Evolutionary conservation across 2,797 vertebrate genomes (phyloP), one percentile per base, ranked within the genome.

Genomic region (Leptodactylus fallax): DNA sequence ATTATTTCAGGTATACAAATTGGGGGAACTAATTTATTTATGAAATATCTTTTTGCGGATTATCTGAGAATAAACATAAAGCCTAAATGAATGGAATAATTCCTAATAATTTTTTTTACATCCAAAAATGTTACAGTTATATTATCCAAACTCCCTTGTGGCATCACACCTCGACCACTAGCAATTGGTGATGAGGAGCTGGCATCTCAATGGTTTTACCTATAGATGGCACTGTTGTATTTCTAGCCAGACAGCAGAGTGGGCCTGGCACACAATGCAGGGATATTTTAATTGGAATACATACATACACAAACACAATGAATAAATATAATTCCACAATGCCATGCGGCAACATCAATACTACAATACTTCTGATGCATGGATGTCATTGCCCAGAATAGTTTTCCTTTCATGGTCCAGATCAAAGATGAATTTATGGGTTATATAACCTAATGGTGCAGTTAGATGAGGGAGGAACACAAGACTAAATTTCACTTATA

Each of bases 181-280:
- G 65, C 17, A 47, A 10, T 47, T 47, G 36, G 45, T 47, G 36
- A 3, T 56, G 17, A 56, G 36, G 19, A 56, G 49, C 53, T 9
- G 25, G 7, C 53, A n/a, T 23, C 9, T 71, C 36, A 19, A n/a
- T 14, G 9, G 3, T 74, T 25, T 61, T 36, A 25, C 79, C 86
- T 79, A 92, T 91, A 95, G 95, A 90, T 95, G 95, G 94, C 91
- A 92, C 86, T 94, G 92, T 93, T 93, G 93, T 79, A 85, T 91
- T 89, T 91, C 90, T 55, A 56, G 71, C 23, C 61, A 71, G 58
- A 23, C 17, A 45, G 23, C 60, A 17, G 27, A 5, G 23, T n/a
- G 79, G 69, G n/a, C 16, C 17, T 65, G 71, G 55, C 83, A 81
- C 85, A 81, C 23, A 74, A 61, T 51, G 56, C 67, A 58, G 56